These are phyloP conservation scores for Nephrotoma appendiculata DNA, from an alignment of 2,888 invertebrate species.

Conservation along the genomic window DNA sequence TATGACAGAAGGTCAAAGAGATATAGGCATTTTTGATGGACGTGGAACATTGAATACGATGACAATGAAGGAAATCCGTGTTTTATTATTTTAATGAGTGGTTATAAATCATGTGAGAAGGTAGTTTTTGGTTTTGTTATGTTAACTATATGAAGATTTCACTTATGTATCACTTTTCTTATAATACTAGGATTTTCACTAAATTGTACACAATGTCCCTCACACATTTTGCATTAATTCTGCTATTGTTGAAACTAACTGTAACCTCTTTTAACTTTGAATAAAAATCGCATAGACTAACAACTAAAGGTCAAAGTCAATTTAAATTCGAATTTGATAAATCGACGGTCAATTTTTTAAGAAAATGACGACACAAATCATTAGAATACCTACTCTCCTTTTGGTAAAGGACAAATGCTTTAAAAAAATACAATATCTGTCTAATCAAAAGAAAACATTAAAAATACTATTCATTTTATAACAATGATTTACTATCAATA, in stretches of 20 bases:
- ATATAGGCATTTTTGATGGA: background rate
- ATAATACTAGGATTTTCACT: background rate
- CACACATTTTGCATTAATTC: background rate
- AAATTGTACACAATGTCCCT: too few relatives aligned
- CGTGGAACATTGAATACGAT: background rate
- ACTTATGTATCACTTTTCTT: background rate
- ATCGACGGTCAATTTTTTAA: background rate
- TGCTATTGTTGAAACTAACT: background rate
- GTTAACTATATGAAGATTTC: background rate
- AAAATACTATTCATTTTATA: background rate
- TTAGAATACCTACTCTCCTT: background rate
- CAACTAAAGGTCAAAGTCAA: background rate
- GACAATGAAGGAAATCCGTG: background rate
- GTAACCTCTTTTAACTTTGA: background rate
- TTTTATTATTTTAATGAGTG: background rate
- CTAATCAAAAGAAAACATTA: background rate
- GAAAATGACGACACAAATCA: background rate
- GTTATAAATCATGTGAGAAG: background rate
- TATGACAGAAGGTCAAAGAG: background rate
- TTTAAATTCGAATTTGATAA: background rate
- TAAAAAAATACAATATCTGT: background rate
- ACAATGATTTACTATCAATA: background rate
- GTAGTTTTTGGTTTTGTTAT: background rate
- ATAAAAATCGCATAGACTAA: background rate
- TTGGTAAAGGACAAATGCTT: background rate